Evolutionary conservation across 2,888 invertebrate species (phyloP).

Genomic region (Caradrina clavipalpis): DNA sequence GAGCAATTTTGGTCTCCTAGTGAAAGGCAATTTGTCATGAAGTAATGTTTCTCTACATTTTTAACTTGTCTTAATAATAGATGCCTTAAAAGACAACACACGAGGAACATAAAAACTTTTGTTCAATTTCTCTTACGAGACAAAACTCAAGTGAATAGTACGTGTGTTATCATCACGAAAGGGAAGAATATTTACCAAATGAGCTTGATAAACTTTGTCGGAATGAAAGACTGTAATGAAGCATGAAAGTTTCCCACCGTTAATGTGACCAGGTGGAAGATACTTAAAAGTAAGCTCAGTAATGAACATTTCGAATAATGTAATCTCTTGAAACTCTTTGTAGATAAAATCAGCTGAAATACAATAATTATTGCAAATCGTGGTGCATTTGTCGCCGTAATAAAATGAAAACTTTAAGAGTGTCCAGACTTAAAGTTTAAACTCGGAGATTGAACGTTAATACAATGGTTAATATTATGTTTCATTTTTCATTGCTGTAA

Average conservation of each 20-base stretch:
- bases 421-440: background rate
- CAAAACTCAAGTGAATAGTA: slow-evolving; percentile 4
- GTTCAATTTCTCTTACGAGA: slow-evolving; percentile 4
- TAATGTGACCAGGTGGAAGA: slow-evolving; percentile 26
- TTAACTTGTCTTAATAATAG: slow-evolving; percentile 27
- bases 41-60: slow-evolving; percentile 25
- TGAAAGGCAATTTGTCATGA: slow-evolving; percentile 23
- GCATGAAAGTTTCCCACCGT: slow-evolving; percentile 6
- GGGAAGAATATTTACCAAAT: slow-evolving; percentile 21
- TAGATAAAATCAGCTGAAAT: slow-evolving; percentile 10
- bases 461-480: slow-evolving; percentile 2
- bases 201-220: slow-evolving; percentile 7
- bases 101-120: background rate
- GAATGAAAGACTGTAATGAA: slow-evolving; percentile 23
- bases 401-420: slow-evolving; percentile 1
- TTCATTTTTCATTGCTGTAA: slow-evolving; percentile 15
- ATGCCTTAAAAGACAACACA: slow-evolving; percentile 2
- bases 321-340: background rate
- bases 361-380: background rate
- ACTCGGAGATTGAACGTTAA: background rate
- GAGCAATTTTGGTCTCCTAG: slow-evolving; percentile 8
- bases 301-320: slow-evolving; percentile 27
- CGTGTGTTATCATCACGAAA: slow-evolving; percentile 1
- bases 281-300: slow-evolving; percentile 17
- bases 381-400: background rate